phyloP scores from a whole-genome alignment of 2,888 invertebrate genomes.

The Phymatocera aterrima region DNA sequence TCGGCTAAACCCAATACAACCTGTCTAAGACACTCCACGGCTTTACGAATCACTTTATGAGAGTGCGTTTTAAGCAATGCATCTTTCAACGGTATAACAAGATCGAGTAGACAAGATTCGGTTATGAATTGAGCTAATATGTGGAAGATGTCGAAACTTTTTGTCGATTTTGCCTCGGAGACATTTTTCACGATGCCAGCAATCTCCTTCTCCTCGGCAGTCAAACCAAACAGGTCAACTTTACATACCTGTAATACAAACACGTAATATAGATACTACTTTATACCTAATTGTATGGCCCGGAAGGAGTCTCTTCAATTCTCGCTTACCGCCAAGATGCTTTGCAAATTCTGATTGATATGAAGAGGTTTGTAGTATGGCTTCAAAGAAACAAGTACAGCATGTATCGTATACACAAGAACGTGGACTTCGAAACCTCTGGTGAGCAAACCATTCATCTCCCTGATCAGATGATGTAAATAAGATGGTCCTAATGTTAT shows the following conservation, averaged over 20 bases:
- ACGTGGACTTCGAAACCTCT: conserved; percentile 97
- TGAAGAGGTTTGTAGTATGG: conserved; percentile 84
- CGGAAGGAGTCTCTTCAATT: conserved; percentile 25
- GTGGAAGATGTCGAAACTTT: conserved; percentile 90
- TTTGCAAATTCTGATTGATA: conserved; percentile 86
- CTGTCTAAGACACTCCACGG: conserved; percentile 87
- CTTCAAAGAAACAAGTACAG: conserved; percentile 85
- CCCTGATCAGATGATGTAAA: conserved; percentile 85
- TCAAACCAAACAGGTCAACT: conserved; percentile 91
- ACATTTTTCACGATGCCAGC: conserved; percentile 88
- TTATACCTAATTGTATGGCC: background rate
- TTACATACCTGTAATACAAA: conserved; percentile 80
- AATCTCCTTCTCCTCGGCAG: conserved; percentile 95
- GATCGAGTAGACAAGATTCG: conserved; percentile 84
- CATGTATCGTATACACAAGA: conserved; percentile 91
- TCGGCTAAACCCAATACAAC: conserved; percentile 89
- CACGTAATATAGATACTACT: conserved; percentile 14
- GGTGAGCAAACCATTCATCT: conserved; percentile 87
- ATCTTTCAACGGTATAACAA: conserved; percentile 89
- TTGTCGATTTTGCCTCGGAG: conserved; percentile 89
- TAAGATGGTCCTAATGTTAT: conserved; percentile 89
- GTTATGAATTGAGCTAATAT: conserved; percentile 89
- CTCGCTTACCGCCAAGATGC: conserved; percentile 82
- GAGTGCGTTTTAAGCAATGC: conserved; percentile 87
- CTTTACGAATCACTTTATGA: conserved; percentile 87